Percentiles rank a stretch among this genome's conserved stretches.
Evolutionary conservation across 2,888 invertebrate genomes (phyloP).

Genomic region (Slavum lentiscoides): DNA sequence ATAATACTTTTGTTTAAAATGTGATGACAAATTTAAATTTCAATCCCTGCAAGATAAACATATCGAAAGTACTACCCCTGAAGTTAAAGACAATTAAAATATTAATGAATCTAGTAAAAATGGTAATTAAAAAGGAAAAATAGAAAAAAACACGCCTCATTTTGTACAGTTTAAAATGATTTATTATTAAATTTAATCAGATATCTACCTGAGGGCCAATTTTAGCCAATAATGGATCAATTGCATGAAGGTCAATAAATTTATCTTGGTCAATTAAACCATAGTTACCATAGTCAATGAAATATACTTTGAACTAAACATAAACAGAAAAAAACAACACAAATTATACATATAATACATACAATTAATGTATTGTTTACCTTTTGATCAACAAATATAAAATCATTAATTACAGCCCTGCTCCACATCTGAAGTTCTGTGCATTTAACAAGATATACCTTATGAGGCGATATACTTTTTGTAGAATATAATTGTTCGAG

Average conservation of each 20-base stretch:
- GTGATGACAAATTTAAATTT: too few species aligned
- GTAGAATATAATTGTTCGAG: slow-evolving; percentile 19
- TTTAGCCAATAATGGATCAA: slow-evolving; percentile 19
- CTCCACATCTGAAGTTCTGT: slow-evolving; percentile 32
- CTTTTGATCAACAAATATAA: slow-evolving; percentile 34
- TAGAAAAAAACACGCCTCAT: too few species aligned
- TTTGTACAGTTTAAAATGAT: background rate
- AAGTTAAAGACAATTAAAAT: too few species aligned
- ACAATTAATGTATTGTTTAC: background rate
- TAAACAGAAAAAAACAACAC: background rate
- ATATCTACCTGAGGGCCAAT: slow-evolving; percentile 34
- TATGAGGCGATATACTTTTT: slow-evolving; percentile 30
- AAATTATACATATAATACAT: background rate
- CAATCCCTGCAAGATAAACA: too few species aligned
- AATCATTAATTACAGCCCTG: slow-evolving; percentile 23
- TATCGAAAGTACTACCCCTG: too few species aligned
- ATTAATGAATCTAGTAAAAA: too few species aligned
- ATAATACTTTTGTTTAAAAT: too few species aligned
- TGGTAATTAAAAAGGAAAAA: too few species aligned
- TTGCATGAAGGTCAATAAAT: slow-evolving; percentile 22
- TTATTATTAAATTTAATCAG: background rate
- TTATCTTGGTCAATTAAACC: slow-evolving; percentile 38
- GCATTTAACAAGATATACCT: slow-evolving; percentile 42
- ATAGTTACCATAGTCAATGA: slow-evolving; percentile 43
- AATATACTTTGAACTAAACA: slow-evolving; percentile 39